Evolutionary conservation across 1,140 invertebrate species (phyloP).

Genomic region (Neotoxoptera formosana): DNA sequence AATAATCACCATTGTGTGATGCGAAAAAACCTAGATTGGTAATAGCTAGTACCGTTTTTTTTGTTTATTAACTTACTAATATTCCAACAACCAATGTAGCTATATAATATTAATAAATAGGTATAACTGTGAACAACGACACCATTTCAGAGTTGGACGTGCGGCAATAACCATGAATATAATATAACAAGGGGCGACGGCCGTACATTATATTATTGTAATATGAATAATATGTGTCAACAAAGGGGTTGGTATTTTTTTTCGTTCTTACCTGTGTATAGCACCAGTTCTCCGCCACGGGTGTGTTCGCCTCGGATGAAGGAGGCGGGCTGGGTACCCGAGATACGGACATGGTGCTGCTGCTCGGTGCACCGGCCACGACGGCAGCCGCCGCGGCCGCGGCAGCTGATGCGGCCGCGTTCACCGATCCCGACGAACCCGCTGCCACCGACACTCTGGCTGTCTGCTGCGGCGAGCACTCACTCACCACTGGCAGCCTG

Average conservation of each 20-base stretch:
- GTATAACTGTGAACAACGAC: not conserved
- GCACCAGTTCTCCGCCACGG: constrained; percentile 95
- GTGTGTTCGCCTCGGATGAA: constrained; percentile 86
- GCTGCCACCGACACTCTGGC: constrained; percentile 65
- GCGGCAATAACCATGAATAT: not conserved
- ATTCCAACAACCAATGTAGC: not conserved
- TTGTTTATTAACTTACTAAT: not conserved
- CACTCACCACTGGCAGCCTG: constrained; percentile 83
- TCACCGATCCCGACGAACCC: constrained; percentile 76
- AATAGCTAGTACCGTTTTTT: constrained; percentile 25
- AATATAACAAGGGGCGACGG: not conserved
- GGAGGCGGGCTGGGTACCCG: constrained; percentile 88
- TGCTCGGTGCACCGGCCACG: constrained; percentile 75
- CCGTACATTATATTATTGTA: too few relatives aligned
- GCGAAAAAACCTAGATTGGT: constrained; percentile 28
- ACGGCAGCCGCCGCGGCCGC: constrained; percentile 68
- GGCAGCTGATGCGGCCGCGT: constrained; percentile 70
- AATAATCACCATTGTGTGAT: constrained; percentile 36
- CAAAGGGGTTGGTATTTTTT: not conserved
- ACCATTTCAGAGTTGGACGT: not conserved
- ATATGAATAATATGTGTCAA: too few relatives aligned
- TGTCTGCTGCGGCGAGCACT: constrained; percentile 74
- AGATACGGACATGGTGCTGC: constrained; percentile 83
- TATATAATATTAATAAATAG: not conserved
- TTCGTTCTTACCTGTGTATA: constrained; percentile 83